Percentiles rank a stretch among this genome's conserved stretches.
These are phyloP conservation scores for Polymixis lichenea DNA, from an alignment of 2,888 invertebrate species.

Conservation along the genomic window DNA sequence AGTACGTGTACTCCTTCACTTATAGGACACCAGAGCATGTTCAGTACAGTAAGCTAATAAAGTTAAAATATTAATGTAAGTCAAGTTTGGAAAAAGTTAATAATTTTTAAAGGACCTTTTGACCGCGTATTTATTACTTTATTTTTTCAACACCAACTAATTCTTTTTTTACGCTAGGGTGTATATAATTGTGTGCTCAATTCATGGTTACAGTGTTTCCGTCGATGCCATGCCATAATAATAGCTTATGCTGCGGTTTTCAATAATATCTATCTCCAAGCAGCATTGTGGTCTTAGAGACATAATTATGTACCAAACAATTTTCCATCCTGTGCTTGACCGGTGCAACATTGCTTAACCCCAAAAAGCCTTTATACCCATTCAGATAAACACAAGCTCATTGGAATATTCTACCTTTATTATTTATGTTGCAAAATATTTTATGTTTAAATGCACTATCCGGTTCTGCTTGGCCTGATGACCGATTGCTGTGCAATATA, in stretches of 20 bases:
- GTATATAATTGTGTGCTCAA: too few species aligned
- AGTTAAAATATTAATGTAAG: too few species aligned
- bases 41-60: too few species aligned
- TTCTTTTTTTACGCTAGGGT: too few species aligned
- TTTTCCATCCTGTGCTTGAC: conserved; percentile 15
- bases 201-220: too few species aligned
- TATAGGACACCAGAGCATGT: too few species aligned
- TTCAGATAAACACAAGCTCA: conserved; percentile 16
- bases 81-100: too few species aligned
- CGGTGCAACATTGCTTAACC: neutral
- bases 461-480: conserved; percentile 57
- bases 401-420: conserved; percentile 5
- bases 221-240: neutral
- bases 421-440: conserved; percentile 38
- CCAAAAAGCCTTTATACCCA: neutral
- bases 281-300: conserved; percentile 8
- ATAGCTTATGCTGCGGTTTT: neutral
- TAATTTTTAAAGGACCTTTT: too few species aligned
- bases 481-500: conserved; percentile 55
- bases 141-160: too few species aligned
- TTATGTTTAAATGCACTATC: conserved; percentile 34
- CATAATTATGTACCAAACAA: conserved; percentile 5
- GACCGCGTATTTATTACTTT: too few species aligned
- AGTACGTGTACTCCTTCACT: too few species aligned
- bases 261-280: neutral